phyloP scores from a whole-genome alignment of 2,888 invertebrate species.

The Bursaphelenchus okinawaensis region DNA sequence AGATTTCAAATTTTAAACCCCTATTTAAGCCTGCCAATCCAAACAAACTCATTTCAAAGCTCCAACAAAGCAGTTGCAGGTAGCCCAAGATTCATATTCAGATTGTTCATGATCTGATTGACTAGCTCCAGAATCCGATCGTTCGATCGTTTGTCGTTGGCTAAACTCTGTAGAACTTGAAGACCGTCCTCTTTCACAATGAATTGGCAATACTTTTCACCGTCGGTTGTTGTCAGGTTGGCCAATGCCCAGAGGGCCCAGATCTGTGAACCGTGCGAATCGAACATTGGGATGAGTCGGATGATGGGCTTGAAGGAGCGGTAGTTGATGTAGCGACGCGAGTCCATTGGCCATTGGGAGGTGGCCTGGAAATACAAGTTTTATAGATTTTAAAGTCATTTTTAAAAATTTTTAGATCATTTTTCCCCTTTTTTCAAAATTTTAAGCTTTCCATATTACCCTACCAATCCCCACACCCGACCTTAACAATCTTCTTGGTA shows the following conservation, averaged over 20 bases:
- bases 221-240: constrained; percentile 85
- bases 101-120: neutral
- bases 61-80: neutral
- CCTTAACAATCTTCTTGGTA: constrained; percentile 45
- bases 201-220: constrained; percentile 76
- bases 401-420: neutral
- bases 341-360: constrained; percentile 77
- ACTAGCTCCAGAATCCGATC: neutral
- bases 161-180: constrained; percentile 65
- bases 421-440: constrained; percentile 1
- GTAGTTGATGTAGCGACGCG: constrained; percentile 90
- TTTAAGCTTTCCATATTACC: neutral
- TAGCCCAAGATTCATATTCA: neutral
- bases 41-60: neutral
- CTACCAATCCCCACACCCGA: too few relatives aligned
- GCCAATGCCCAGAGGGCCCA: constrained; percentile 76
- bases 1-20: too few relatives aligned
- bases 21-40: too few relatives aligned
- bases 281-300: constrained; percentile 70
- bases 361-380: constrained; percentile 69
- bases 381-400: neutral
- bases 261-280: constrained; percentile 62
- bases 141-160: constrained; percentile 16
- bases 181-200: constrained; percentile 81
- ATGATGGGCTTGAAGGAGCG: constrained; percentile 90